Conservation (phyloP, 2,797 vertebrate genomes). For the Phalloptychus januarius region DNA sequence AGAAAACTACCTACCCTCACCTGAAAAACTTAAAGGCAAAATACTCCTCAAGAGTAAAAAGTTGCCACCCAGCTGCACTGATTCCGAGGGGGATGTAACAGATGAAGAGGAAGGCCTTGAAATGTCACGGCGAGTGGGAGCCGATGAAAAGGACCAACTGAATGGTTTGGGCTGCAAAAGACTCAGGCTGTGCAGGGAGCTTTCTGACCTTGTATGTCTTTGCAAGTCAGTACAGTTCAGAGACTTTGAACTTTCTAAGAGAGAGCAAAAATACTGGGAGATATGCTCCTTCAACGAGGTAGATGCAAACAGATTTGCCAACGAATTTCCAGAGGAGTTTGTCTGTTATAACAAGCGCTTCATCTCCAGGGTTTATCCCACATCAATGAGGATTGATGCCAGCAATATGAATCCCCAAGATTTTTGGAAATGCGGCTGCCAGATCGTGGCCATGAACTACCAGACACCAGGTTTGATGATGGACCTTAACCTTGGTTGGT, state of each 20-base stretch:
- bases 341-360: conserved; percentile 93
- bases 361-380: conserved; percentile 89
- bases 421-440: conserved; percentile 95
- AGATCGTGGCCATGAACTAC: conserved; percentile 95
- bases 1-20: conserved; percentile 88
- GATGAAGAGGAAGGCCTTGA: conserved; percentile 91
- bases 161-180: conserved; percentile 81
- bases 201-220: conserved; percentile 89
- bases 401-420: conserved; percentile 97
- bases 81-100: conserved; percentile 87
- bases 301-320: conserved; percentile 88
- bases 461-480: conserved; percentile 94
- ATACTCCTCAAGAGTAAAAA: conserved; percentile 91
- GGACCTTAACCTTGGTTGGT: conserved; percentile 93
- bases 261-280: conserved; percentile 89
- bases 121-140: conserved; percentile 83
- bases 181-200: conserved; percentile 85
- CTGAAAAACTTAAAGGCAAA: conserved; percentile 89
- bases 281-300: conserved; percentile 94
- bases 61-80: conserved; percentile 78
- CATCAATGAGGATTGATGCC: conserved; percentile 92
- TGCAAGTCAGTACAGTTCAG: conserved; percentile 89
- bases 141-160: conserved; percentile 81
- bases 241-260: conserved; percentile 87
- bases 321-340: conserved; percentile 91